A percentile compares a stretch with the other conserved stretches of the same genome.
Evolutionary conservation across 1,140 invertebrate genomes (phyloP).

Genomic region (Halesus radiatus): DNA sequence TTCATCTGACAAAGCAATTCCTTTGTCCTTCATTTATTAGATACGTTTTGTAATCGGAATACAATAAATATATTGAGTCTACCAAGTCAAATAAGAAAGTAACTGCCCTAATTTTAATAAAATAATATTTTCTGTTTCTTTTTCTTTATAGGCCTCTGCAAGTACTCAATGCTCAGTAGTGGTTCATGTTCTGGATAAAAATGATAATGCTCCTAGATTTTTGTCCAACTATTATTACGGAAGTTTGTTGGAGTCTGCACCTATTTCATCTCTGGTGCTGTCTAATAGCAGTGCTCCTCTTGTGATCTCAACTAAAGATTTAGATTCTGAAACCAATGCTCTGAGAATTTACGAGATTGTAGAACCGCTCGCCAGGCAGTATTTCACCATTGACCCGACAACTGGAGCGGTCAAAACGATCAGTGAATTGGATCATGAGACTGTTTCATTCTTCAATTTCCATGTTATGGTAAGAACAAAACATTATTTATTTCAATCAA

Average conservation of each 20-base stretch:
- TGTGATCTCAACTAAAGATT: slow-evolving; percentile 83
- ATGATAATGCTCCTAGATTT: slow-evolving; percentile 91
- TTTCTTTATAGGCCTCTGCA: slow-evolving; percentile 74
- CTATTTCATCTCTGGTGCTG: slow-evolving; percentile 80
- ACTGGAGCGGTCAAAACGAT: slow-evolving; percentile 90
- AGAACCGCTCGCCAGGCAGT: slow-evolving; percentile 78
- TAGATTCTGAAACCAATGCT: slow-evolving; percentile 86
- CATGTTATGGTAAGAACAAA: slow-evolving; percentile 75
- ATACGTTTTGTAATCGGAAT: no score
- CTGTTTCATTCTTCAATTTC: slow-evolving; percentile 78
- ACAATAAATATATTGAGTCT: no score
- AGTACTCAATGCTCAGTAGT: slow-evolving; percentile 77
- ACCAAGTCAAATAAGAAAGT: no score
- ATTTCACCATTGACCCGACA: slow-evolving; percentile 89
- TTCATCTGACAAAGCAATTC: no score
- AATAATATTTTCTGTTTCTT: slow-evolving; percentile 28
- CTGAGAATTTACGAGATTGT: slow-evolving; percentile 88
- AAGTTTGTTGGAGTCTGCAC: slow-evolving; percentile 80
- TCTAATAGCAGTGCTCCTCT: slow-evolving; percentile 79
- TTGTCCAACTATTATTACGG: slow-evolving; percentile 78
- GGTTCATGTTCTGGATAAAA: slow-evolving; percentile 84
- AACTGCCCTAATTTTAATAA: no score
- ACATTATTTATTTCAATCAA: background rate
- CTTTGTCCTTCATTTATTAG: no score
- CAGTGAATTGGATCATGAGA: slow-evolving; percentile 87